Base-by-base conservation (phyloP, 2,797 vertebrate genomes). In the Pseudochirops cupreus region DNA sequence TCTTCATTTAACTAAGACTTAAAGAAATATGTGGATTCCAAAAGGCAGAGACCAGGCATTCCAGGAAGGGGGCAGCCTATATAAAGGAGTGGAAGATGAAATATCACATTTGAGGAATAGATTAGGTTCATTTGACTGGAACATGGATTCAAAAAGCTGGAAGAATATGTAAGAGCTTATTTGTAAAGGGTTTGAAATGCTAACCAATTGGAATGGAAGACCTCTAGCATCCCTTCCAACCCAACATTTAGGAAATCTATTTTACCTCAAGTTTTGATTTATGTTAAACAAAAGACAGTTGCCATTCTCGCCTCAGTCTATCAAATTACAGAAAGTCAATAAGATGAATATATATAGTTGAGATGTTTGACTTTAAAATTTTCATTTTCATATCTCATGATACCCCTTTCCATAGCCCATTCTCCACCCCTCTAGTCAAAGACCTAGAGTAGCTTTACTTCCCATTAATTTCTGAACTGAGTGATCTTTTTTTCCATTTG, bases 231-330 rank as follows among this genome's bases (percentile, higher is more conserved):
- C 7, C 92, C 94, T 18, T 3, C 91, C 28, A 14, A 52, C 93
- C 93, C 94, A 96, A 95, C 33, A 97, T 95, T 55, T 28, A 24
- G n/a, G 52, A 52, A 93, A 46, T 39, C 74, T 87, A 67, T 4
- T 5, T 31, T 16, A n/a, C 7, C 33, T 92, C 52, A 93, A 91
- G 95, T 95, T 74, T 92, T 93, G 94, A 33, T 12, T 29, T 94
- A 62, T 95, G 90, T 92, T 93, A 56, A 95, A 91, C 52, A 57
- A 52, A 92, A 50, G 13, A 58, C 33, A 18, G 53, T n/a, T 28
- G 24, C n/a, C 3, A 29, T 93, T 90, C 93, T 91, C 92, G 87
- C 6, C 74, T 39, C 91, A 94, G 28, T 2, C 94, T 56, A 87
- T 33, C 82, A 87, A 54, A 53, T 87, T 13, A 56, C 90, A 90